Evolutionary conservation across 2,113 vertebrate species (phyloP), one percentile per base, ranked within the genome.

Genomic region (Chaenogobius annularis): DNA sequence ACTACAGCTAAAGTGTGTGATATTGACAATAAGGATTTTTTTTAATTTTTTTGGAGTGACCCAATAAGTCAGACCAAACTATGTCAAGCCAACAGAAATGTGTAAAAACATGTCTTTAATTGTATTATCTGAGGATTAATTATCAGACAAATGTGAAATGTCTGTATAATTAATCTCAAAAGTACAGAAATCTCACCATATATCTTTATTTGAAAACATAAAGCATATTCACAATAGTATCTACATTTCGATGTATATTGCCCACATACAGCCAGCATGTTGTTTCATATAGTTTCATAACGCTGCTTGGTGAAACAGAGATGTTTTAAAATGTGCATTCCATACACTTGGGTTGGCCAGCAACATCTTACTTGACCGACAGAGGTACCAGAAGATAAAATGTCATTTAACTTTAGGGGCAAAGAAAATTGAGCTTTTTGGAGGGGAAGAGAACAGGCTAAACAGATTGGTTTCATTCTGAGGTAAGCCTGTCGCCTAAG

Each of bases 391-490:
- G 56, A 66, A 80, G 87, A 85, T 86, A 87, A 46, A 90, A 92
- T 92, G 89, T 91, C 91, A 92, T 87, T 92, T 89, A 85, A 85
- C 86, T 92, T 91, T 88, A 84, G 83, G 88, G 84, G 86, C 87
- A 86, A 84, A 83, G 68, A 87, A 92, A 89, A 93, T 75, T 71
- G 81, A 88, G 85, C 82, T n/a, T 83, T 89, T 87, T 90, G 82
- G 71, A 85, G 86, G 83, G 85, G 88, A 91, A 83, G 82, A 77
- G 84, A 90, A 85, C 82, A 80, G 83, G 81, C 88, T 89, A 85
- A 90, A 90, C 92, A 93, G 90, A 93, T 93, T 92, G 93, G 90
- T 90, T 93, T 93, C 84, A 91, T 90, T 92, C 88, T 87, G 87
- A 90, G 85, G 91, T 92, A 93, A 91, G 82, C 87, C 82, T 74